Evolutionary conservation across 2,888 invertebrate genomes (phyloP).

Genomic region (Cheiracanthium punctorium): DNA sequence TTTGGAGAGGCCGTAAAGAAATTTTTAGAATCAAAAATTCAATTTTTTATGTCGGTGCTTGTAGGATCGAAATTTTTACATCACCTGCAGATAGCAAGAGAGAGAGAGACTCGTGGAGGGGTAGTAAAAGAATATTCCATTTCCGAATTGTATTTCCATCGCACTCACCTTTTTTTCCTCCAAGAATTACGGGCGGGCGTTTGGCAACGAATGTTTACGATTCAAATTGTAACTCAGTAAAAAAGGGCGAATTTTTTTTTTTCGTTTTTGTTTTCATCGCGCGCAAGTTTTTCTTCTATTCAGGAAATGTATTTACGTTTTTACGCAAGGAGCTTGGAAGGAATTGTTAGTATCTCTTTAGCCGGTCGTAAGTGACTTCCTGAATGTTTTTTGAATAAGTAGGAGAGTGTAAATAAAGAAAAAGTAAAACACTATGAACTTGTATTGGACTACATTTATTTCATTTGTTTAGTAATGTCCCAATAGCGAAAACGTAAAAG

Average conservation of each 20-base stretch:
- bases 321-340: background rate
- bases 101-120: background rate
- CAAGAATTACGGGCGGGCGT: conserved; percentile 3
- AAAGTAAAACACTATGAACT: no score
- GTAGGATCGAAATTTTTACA: conserved; percentile 52
- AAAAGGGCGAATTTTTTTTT: background rate
- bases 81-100: conserved; percentile 32
- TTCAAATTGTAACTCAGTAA: conserved; percentile 33
- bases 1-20: conserved; percentile 64
- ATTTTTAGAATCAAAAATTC: conserved; percentile 67
- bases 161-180: background rate
- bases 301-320: background rate
- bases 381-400: no score
- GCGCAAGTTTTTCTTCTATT: background rate
- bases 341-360: background rate
- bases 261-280: background rate
- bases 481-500: no score
- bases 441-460: no score
- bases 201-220: conserved; percentile 16
- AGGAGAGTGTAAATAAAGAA: no score
- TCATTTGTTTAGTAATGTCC: no score
- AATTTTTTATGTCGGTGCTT: conserved; percentile 46
- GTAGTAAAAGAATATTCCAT: conserved; percentile 43
- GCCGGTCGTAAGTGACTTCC: background rate
- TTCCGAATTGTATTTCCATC: conserved; percentile 28